Conservation (phyloP, 2,113 vertebrate genomes). For the Xiphophorus maculatus region DNA sequence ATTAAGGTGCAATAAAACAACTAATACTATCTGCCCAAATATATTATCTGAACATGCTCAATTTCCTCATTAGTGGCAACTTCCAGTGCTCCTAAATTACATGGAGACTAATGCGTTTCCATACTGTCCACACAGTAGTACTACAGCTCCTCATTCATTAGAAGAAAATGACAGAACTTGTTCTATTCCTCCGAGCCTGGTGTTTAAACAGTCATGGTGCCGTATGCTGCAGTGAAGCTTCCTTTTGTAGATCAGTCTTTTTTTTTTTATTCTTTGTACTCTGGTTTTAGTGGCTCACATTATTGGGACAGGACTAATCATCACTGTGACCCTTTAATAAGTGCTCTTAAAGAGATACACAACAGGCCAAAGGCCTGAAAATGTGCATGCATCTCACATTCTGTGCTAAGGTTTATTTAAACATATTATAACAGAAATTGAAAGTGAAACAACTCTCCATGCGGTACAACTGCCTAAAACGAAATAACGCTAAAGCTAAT, state of each 20-base stretch:
- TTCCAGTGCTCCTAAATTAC: constrained; percentile 11
- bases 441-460: constrained; percentile 5
- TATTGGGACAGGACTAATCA: constrained; percentile 6
- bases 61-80: constrained; percentile 22
- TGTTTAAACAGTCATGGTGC: not conserved
- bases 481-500: constrained; percentile 11
- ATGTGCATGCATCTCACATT: not conserved
- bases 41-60: constrained; percentile 29
- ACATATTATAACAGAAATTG: not conserved
- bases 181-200: not conserved
- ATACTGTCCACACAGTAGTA: not conserved
- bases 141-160: constrained; percentile 12
- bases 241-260: not conserved
- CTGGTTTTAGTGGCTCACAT: not conserved
- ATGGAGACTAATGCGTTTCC: constrained; percentile 21
- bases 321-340: not conserved
- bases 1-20: constrained; percentile 28
- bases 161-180: not conserved
- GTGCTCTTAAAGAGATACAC: not conserved
- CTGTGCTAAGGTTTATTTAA: constrained; percentile 1
- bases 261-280: not conserved
- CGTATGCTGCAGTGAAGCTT: not conserved
- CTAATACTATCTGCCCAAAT: constrained; percentile 40
- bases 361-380: not conserved
- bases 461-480: not conserved